Evolutionary conservation across 2,797 vertebrate species (phyloP).

Genomic region (Lycodopsis pacificus): DNA sequence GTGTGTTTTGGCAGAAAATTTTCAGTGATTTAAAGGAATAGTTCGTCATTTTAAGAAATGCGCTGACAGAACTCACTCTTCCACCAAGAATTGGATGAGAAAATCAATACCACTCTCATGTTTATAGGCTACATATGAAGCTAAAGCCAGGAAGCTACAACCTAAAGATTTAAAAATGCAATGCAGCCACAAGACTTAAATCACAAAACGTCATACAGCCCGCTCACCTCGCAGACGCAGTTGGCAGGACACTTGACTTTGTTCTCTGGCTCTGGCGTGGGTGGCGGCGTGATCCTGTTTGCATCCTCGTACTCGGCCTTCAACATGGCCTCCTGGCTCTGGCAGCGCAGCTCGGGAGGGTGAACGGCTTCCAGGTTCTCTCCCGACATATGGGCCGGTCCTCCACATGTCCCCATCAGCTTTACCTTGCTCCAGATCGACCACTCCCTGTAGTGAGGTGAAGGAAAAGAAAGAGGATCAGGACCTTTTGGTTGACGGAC

Average conservation of each 20-base stretch:
- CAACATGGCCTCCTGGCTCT: constrained; percentile 79
- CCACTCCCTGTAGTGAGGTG: constrained; percentile 80
- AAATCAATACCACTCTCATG: neutral
- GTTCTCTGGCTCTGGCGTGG: constrained; percentile 41
- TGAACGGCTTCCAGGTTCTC: constrained; percentile 87
- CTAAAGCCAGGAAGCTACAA: no score
- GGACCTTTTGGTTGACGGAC: neutral
- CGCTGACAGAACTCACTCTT: neutral
- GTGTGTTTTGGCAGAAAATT: neutral
- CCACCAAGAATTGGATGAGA: neutral
- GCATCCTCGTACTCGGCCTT: constrained; percentile 80
- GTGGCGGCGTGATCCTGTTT: constrained; percentile 41
- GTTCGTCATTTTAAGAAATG: neutral
- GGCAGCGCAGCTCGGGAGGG: constrained; percentile 86
- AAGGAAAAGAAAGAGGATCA: neutral
- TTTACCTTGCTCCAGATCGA: constrained; percentile 80
- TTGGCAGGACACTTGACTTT: constrained; percentile 85
- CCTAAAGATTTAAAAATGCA: no score
- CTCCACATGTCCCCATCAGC: constrained; percentile 84
- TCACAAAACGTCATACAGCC: neutral
- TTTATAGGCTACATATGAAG: no score
- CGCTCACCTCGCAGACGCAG: constrained; percentile 87
- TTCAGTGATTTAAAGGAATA: neutral
- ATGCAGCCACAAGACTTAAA: no score
- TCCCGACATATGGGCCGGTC: constrained; percentile 84